Percentiles rank a stretch among this genome's conserved stretches.
Conservation (phyloP, 2,888 invertebrate genomes). For the Acanthococcus lagerstroemiae region DNA sequence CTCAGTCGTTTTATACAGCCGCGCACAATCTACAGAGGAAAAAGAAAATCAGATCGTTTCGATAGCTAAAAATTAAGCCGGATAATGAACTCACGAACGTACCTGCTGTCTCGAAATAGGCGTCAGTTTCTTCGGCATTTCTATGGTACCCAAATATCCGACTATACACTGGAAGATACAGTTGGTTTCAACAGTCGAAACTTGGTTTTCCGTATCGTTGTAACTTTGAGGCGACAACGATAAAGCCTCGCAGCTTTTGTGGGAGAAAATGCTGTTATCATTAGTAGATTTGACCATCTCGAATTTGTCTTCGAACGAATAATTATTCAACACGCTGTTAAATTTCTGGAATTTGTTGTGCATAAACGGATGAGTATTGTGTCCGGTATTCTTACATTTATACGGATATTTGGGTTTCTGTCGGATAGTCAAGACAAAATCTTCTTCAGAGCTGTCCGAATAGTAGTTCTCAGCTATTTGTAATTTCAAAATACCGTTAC, state of each 20-base stretch:
- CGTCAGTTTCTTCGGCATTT: slow-evolving; percentile 77
- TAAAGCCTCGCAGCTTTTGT: neutral
- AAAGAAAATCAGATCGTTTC: neutral
- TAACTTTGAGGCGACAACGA: neutral
- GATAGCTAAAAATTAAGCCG: neutral
- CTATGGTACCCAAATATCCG: slow-evolving; percentile 90
- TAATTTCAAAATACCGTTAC: slow-evolving; percentile 68
- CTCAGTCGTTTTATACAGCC: slow-evolving; percentile 80
- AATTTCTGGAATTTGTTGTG: slow-evolving; percentile 7
- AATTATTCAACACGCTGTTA: neutral
- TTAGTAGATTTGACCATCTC: slow-evolving; percentile 18
- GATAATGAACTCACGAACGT: slow-evolving; percentile 11
- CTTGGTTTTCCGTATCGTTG: slow-evolving; percentile 1
- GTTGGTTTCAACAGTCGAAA: slow-evolving; percentile 11
- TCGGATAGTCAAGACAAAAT: slow-evolving; percentile 51
- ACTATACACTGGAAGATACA: slow-evolving; percentile 59
- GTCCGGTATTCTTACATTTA: slow-evolving; percentile 40
- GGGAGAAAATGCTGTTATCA: neutral
- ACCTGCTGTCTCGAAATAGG: slow-evolving; percentile 60
- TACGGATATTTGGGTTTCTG: slow-evolving; percentile 52
- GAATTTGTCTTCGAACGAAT: neutral
- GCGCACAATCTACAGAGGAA: slow-evolving; percentile 54
- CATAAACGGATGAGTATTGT: slow-evolving; percentile 9
- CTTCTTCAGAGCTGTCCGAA: slow-evolving; percentile 75
- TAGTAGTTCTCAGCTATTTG: slow-evolving; percentile 81